These are phyloP conservation scores for Penaeus chinensis DNA, from an alignment of 1,140 invertebrate genomes.

Conservation along the genomic window DNA sequence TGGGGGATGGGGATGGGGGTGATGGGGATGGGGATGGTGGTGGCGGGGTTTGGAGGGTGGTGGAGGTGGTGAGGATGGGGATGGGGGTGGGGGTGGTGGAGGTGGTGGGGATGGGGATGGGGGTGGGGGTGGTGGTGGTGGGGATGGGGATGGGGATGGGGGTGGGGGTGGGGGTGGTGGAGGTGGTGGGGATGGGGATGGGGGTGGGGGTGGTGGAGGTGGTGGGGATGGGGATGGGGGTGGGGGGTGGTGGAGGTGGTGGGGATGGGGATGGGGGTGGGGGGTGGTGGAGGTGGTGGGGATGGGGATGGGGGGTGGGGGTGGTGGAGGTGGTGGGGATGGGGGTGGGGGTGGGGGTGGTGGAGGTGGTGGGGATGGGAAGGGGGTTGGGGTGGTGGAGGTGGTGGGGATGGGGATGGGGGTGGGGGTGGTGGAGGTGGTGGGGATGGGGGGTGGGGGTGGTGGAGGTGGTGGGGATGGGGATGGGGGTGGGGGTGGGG, in stretches of 20 bases:
- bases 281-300: conserved; percentile 5
- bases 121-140: not conserved
- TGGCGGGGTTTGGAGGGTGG: not conserved
- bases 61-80: not conserved
- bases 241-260: not conserved
- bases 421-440: not conserved
- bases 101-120: not conserved
- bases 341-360: not conserved
- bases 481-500: not conserved
- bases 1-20: not conserved
- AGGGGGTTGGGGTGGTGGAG: not conserved
- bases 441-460: not conserved
- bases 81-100: too few species aligned
- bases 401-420: not conserved
- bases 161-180: conserved; percentile 34
- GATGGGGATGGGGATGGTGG: not conserved
- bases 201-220: not conserved
- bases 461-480: not conserved
- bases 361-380: not conserved
- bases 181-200: not conserved
- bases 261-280: not conserved
- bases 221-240: not conserved
- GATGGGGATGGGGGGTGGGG: not conserved
- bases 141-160: conserved; percentile 15
- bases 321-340: not conserved